Conservation (phyloP, 2,113 vertebrate species). For the Etheostoma cragini region DNA sequence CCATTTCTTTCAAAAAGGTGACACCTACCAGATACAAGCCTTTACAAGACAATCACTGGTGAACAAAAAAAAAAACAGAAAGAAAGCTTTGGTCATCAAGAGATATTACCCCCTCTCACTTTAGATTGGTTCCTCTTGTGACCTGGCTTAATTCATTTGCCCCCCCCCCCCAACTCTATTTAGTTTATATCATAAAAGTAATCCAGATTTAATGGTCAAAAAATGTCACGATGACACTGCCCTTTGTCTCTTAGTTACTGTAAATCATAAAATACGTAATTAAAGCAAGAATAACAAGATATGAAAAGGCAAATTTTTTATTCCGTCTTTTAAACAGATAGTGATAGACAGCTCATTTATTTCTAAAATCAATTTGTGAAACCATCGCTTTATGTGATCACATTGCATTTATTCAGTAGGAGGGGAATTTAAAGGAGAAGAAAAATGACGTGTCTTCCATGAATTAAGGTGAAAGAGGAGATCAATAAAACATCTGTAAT, state of each 20-base stretch:
- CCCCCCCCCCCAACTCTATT: background rate
- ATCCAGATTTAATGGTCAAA: too few species aligned
- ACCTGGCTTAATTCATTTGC: too few species aligned
- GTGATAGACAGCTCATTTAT: constrained; percentile 62
- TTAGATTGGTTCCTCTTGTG: too few species aligned
- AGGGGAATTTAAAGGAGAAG: constrained; percentile 66
- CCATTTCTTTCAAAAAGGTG: background rate
- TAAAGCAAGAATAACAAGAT: constrained; percentile 32
- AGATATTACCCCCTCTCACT: too few species aligned
- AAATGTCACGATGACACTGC: background rate
- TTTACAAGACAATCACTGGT: background rate
- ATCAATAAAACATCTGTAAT: constrained; percentile 57
- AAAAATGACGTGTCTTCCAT: constrained; percentile 44
- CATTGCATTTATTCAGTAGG: constrained; percentile 80
- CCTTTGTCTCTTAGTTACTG: background rate
- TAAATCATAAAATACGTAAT: background rate
- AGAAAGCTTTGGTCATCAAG: background rate
- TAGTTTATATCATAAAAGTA: background rate
- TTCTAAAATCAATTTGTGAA: constrained; percentile 77
- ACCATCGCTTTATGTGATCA: constrained; percentile 79
- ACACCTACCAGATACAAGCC: too few species aligned
- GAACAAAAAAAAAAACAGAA: background rate
- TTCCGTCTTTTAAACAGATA: constrained; percentile 81
- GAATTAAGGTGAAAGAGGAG: constrained; percentile 45
- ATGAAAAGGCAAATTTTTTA: constrained; percentile 82